Conservation (phyloP, 2,113 vertebrate species). For the Galbula dea region DNA sequence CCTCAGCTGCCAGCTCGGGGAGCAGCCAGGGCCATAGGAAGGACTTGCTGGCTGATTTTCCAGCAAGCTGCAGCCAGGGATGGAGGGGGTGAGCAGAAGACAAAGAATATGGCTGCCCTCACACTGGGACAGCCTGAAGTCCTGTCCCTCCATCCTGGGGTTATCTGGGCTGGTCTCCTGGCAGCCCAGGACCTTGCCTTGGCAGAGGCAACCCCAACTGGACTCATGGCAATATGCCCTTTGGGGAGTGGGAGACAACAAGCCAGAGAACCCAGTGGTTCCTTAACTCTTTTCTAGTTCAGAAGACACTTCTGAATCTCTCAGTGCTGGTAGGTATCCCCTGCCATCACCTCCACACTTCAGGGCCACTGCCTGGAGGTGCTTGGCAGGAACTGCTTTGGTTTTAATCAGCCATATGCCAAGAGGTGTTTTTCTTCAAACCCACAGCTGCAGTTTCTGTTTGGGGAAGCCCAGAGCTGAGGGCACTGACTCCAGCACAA, state of each 20-base stretch:
- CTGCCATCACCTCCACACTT: fast-evolving
- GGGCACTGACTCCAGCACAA: neutral
- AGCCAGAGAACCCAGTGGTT: neutral
- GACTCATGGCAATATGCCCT: neutral
- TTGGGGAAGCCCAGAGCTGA: too few relatives aligned
- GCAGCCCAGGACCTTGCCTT: neutral
- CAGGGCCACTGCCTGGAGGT: neutral
- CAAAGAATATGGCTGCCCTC: neutral
- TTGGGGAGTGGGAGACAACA: neutral
- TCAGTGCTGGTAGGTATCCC: neutral
- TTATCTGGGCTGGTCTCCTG: neutral
- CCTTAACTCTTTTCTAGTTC: neutral
- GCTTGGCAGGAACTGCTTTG: neutral
- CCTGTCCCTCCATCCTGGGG: neutral
- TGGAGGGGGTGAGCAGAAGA: neutral
- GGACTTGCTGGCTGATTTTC: neutral
- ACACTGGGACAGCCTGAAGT: fast-evolving
- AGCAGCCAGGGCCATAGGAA: neutral
- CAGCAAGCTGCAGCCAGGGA: neutral
- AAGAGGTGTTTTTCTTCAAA: neutral
- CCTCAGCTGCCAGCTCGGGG: neutral
- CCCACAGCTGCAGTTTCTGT: neutral
- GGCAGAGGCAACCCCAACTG: too few relatives aligned
- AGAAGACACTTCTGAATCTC: neutral
- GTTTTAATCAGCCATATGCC: neutral